Evolutionary conservation across 92 coral and sea anemone species (phyloP), one percentile per base, ranked within the genome.

Genomic region (Ricordea florida): DNA sequence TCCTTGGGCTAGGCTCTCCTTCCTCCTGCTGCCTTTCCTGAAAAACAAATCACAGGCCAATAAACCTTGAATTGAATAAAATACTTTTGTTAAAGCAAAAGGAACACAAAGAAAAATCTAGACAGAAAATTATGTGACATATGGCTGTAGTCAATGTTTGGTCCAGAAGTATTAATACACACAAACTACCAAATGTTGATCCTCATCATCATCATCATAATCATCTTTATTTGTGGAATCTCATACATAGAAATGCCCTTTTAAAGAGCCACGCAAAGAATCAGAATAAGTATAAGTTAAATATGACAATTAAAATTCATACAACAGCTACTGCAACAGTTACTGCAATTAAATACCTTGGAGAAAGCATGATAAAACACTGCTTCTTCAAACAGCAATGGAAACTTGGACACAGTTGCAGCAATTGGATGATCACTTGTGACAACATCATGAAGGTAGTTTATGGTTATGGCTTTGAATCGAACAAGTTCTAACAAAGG

Each of bases 361-460:
- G 97, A 91, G 49, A 91, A 91, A 1, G 97, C 97, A 76, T 80
- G 93, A 62, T 78, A 91, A 65, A 91, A 91, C 29, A 91, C 84
- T 6, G 97, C 93, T 56, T 91, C 93, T 49, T 91, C 97, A 66
- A 91, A 91, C 69, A 91, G 13, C 43, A 57, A 78, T 22, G 81
- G 80, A 42, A 91, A 91, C 29, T 68, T 80, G 7, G 87, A 44
- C 21, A 91, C 97, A 11, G 97, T 91, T 17, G 90, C 53, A 15
- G 97, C 97, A 20, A 87, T 87, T 3, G 97, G 93, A 52, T 91
- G 97, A 8, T 58, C 84, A 22, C 97, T 91, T 4, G 97, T 87
- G 1, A 91, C 93, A 0, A 91, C 87, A 73, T 91, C 97, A 40
- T 91, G 97, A 2, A 91, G 84, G 73, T 91, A 91, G 62, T 91